Evolutionary conservation across 2,797 vertebrate species (phyloP).

Genomic region (Chaetophractus vellerosus): DNA sequence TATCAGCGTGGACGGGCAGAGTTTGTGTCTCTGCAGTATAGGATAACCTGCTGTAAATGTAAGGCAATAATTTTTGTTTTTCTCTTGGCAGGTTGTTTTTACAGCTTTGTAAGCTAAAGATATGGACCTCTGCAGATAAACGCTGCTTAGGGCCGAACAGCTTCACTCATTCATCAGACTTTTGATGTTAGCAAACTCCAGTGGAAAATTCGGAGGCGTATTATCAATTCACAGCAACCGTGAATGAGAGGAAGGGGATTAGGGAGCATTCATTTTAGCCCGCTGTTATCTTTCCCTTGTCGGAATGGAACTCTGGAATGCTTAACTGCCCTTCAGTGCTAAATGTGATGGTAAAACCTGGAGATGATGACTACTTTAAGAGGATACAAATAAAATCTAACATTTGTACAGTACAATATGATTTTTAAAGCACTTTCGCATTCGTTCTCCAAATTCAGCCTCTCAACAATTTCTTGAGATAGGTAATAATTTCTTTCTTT

Average conservation of each 20-base stretch:
- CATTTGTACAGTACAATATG: conserved; percentile 44
- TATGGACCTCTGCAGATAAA: conserved; percentile 70
- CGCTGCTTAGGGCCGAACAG: conserved; percentile 64
- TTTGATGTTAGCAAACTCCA: conserved; percentile 66
- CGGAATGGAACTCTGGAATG: conserved; percentile 68
- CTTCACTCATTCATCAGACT: conserved; percentile 55
- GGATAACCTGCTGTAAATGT: conserved; percentile 59
- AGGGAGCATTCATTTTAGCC: conserved; percentile 71
- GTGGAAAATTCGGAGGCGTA: conserved; percentile 53
- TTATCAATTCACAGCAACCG: conserved; percentile 74
- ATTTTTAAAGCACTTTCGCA: conserved; percentile 72
- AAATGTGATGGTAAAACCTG: conserved; percentile 69
- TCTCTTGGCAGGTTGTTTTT: conserved; percentile 81
- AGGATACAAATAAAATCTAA: conserved; percentile 79
- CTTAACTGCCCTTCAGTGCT: conserved; percentile 76
- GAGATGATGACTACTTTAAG: conserved; percentile 71
- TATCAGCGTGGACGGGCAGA: not conserved
- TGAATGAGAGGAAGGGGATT: conserved; percentile 76
- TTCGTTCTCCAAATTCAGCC: conserved; percentile 65
- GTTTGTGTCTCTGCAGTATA: not conserved
- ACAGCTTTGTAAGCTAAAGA: conserved; percentile 81
- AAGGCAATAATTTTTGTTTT: conserved; percentile 58
- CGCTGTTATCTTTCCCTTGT: conserved; percentile 80
- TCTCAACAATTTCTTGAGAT: conserved; percentile 54
- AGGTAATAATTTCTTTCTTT: not conserved